Conservation (phyloP, 2,113 vertebrate species). For the Vombatus ursinus region DNA sequence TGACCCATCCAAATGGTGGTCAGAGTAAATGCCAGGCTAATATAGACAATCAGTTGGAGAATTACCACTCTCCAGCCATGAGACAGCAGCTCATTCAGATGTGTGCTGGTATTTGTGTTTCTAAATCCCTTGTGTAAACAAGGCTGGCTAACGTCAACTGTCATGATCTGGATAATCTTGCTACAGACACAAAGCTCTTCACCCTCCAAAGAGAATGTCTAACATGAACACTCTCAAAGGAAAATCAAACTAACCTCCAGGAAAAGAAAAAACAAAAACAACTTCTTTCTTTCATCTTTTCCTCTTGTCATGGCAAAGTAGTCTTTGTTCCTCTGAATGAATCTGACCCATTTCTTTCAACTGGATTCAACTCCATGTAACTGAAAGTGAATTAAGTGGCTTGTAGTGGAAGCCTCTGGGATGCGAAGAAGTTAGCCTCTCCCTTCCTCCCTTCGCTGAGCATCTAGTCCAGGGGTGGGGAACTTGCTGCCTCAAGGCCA, state of each 20-base stretch:
- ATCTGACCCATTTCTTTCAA: neutral
- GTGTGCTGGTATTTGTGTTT: neutral
- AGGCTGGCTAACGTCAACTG: neutral
- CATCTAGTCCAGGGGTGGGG: neutral
- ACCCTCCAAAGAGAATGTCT: neutral
- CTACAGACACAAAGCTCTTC: neutral
- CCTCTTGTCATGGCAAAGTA: neutral
- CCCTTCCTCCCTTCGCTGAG: neutral
- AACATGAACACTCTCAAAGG: conserved; percentile 11
- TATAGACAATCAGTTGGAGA: neutral
- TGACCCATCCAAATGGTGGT: rapidly evolving
- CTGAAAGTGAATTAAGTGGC: neutral
- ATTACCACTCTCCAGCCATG: no score
- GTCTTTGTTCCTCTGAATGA: neutral
- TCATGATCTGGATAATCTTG: conserved; percentile 8
- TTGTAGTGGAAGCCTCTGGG: neutral
- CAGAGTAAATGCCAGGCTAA: neutral
- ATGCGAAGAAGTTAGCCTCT: neutral
- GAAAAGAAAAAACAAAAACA: neutral
- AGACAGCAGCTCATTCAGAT: rapidly evolving
- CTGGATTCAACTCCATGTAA: neutral
- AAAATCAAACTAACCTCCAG: neutral
- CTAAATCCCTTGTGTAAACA: neutral
- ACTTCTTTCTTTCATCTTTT: neutral
- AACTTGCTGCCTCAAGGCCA: no score